These are phyloP conservation scores for Eunapius fragilis DNA, from an alignment of 37 sponge, comb jelly and placozoan species.

Conservation along the genomic window DNA sequence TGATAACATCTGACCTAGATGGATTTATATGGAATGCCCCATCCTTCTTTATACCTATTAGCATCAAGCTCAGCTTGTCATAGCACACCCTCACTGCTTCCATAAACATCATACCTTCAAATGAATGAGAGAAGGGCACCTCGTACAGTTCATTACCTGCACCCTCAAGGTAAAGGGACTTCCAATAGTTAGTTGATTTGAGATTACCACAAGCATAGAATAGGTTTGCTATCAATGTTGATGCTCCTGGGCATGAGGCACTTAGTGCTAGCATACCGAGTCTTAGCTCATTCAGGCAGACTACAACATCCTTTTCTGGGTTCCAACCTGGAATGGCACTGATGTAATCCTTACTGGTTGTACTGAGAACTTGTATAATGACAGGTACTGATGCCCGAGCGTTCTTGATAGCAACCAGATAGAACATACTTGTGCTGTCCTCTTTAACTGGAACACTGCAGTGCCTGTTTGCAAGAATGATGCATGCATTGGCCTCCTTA, in stretches of 20 bases:
- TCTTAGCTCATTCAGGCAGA: conserved; percentile 76
- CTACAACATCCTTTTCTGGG: conserved; percentile 44
- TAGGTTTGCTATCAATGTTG: conserved; percentile 79
- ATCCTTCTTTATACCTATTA: conserved; percentile 67
- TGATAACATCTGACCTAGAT: background rate
- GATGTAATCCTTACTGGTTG: conserved; percentile 40
- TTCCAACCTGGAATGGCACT: conserved; percentile 53
- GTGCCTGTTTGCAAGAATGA: conserved; percentile 69
- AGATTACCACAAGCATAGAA: conserved; percentile 38
- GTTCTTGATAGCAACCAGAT: conserved; percentile 80
- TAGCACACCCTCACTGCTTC: conserved; percentile 76
- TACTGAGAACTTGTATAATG: conserved; percentile 73
- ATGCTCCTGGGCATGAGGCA: conserved; percentile 84
- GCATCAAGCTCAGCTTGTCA: conserved; percentile 58
- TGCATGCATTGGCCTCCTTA: conserved; percentile 25
- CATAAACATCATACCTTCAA: conserved; percentile 27
- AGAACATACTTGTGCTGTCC: conserved; percentile 70
- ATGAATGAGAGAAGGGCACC: conserved; percentile 40
- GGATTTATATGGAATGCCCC: conserved; percentile 37
- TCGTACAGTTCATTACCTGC: conserved; percentile 75
- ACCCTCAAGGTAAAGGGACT: conserved; percentile 49
- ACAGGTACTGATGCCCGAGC: conserved; percentile 28
- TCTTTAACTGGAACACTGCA: conserved; percentile 40
- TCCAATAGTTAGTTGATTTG: conserved; percentile 13
- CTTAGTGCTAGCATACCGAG: conserved; percentile 79